These are phyloP conservation scores for Ictalurus punctatus DNA, from an alignment of 2,113 vertebrate genomes.

Conservation along the genomic window DNA sequence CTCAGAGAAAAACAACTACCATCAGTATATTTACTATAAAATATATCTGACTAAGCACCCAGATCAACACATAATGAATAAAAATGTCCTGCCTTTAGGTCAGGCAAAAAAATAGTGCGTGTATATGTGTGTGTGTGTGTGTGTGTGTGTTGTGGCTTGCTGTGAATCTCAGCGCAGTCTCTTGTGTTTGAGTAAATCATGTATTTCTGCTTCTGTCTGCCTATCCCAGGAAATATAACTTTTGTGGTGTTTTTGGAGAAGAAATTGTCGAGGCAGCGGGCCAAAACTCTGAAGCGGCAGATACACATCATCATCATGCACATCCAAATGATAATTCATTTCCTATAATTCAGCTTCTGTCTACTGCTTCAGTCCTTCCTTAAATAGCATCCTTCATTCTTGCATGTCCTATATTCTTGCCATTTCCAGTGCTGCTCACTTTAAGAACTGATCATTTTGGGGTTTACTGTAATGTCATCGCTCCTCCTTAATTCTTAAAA, in stretches of 20 bases:
- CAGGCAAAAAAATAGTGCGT: neutral
- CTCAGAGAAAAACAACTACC: neutral
- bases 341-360: neutral
- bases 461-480: neutral
- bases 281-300: neutral
- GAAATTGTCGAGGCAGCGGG: neutral
- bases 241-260: neutral
- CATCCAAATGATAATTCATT: neutral
- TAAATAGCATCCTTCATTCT: neutral
- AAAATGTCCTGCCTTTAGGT: neutral
- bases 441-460: neutral
- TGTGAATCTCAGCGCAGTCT: neutral
- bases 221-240: neutral
- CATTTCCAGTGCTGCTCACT: neutral
- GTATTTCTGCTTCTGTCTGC: neutral
- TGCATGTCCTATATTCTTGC: neutral
- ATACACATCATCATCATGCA: neutral
- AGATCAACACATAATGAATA: neutral
- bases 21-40: neutral
- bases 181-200: neutral
- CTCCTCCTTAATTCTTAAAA: neutral
- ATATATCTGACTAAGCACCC: neutral
- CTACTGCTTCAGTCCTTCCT: neutral
- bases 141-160: neutral
- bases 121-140: neutral